Evolutionary conservation across 2,888 invertebrate genomes (phyloP), one percentile per base, ranked within the genome.

Genomic region (Deilephila elpenor): DNA sequence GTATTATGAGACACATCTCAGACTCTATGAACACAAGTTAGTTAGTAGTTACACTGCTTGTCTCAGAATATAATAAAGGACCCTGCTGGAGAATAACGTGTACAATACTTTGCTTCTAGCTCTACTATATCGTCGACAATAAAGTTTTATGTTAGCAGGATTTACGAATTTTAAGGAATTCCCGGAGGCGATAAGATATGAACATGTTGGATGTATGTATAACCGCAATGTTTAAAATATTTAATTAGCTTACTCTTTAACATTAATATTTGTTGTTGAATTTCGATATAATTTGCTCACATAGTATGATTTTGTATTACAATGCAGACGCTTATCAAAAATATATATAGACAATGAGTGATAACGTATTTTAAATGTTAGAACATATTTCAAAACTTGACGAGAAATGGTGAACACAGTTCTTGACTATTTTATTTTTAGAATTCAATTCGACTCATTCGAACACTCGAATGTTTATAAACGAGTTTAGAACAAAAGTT

Each of bases 171-270:
- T 32, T 32, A 20, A 44, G 14, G 11, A n/a, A 76, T 75, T 77
- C 76, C 76, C 71, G 70, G 73, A 79, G 44, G 51, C 51, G 67
- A 67, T 67, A 25, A 44, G 17, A 51, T 17, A 51, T 67, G 44
- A 7, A 67, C 20, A 20, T 20, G 5, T 25, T 44, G 14, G 29
- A 14, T 20, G 19, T 64, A 64, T 67, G 25, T 67, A 44, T 67
- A 67, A 44, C 44, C 11, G n/a, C 8, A 64, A 44, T 25, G 17
- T 17, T 44, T 67, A 25, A 67, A 64, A 44, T 25, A 25, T 17
- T 44, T 67, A 25, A 67, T 67, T 67, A 44, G 67, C 67, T 67
- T 44, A 67, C 44, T 25, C 51, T 67, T 17, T 25, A 56, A 56
- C 56, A n/a, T 56, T 6, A 17, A 17, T 56, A 19, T 56, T n/a